A percentile compares a stretch with the other conserved stretches of the same genome.
Evolutionary conservation across 2,113 vertebrate genomes (phyloP).

Genomic region (Chroicocephalus ridibundus): DNA sequence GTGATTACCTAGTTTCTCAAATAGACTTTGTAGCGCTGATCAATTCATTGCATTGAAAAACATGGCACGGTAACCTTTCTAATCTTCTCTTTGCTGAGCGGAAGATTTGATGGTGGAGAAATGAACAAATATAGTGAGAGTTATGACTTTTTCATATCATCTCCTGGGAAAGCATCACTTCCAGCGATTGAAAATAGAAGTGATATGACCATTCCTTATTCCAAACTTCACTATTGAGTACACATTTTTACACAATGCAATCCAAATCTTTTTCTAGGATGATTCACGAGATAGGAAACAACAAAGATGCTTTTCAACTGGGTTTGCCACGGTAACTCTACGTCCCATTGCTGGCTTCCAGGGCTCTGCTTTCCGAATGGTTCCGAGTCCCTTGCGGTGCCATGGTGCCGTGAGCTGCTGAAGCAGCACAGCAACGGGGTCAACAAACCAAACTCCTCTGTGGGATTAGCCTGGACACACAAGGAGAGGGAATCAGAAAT

Average conservation of each 20-base stretch:
- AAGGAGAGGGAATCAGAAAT: neutral
- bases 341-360: neutral
- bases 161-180: neutral
- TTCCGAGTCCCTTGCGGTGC: neutral
- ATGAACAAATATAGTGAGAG: neutral
- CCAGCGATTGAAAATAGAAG: neutral
- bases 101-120: neutral
- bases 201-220: neutral
- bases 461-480: fast-evolving
- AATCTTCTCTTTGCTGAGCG: neutral
- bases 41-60: neutral
- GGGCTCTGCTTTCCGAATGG: neutral
- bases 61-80: neutral
- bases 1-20: neutral
- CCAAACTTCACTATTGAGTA: neutral
- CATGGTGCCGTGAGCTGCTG: neutral
- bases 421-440: neutral
- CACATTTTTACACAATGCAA: neutral
- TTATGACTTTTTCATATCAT: neutral
- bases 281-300: neutral
- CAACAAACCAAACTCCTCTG: neutral
- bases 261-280: neutral
- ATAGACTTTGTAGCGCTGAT: neutral
- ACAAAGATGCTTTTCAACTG: neutral
- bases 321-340: neutral